A percentile compares a stretch with the other conserved stretches of the same genome.
These are phyloP conservation scores for Alces alces DNA, from an alignment of 2,113 vertebrate genomes.

Conservation along the genomic window DNA sequence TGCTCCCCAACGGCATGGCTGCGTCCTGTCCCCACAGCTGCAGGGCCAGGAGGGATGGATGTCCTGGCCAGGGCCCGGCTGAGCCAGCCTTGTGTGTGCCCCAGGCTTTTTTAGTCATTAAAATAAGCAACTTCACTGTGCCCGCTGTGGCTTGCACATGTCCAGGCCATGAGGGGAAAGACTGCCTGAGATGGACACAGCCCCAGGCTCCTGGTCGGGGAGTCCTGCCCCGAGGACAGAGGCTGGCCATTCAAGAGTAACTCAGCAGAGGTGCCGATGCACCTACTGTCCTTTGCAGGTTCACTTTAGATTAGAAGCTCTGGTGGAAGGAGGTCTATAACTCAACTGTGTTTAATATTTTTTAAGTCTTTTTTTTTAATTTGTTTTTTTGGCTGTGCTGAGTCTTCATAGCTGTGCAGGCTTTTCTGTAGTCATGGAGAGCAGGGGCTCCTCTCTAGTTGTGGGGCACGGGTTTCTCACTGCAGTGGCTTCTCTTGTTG, in stretches of 20 bases:
- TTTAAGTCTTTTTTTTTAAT: not conserved
- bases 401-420: not conserved
- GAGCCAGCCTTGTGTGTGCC: not conserved
- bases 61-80: not conserved
- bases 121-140: not conserved
- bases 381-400: not conserved
- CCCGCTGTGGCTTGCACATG: not conserved
- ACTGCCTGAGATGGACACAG: not conserved
- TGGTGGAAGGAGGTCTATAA: not conserved
- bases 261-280: not conserved
- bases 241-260: not conserved
- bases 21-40: fast-evolving
- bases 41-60: fast-evolving
- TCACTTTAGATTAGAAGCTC: not conserved
- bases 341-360: not conserved
- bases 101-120: not conserved
- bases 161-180: not conserved
- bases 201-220: not conserved
- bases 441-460: not conserved
- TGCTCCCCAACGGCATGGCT: no score
- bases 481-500: fast-evolving
- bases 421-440: not conserved
- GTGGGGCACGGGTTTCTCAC: not conserved
- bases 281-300: not conserved
- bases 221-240: not conserved